phyloP scores from a whole-genome alignment of 2,113 vertebrate species.

The Atrichornis clamosus region DNA sequence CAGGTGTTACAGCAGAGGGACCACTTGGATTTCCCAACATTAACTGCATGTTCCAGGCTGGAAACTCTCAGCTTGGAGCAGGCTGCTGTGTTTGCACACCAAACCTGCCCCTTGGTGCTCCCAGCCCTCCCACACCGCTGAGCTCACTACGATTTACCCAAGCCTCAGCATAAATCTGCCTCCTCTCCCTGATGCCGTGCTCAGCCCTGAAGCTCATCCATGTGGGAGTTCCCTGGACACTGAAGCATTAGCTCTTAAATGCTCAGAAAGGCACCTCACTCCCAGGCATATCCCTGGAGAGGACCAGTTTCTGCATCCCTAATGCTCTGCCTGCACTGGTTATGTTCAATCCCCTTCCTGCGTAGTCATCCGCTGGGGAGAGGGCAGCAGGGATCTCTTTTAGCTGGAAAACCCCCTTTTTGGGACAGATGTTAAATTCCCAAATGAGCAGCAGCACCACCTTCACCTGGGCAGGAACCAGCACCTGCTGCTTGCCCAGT shows the following conservation, averaged over 20 bases:
- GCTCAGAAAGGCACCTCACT: neutral
- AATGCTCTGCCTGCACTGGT: neutral
- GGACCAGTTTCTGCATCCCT: neutral
- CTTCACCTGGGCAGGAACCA: neutral
- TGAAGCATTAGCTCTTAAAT: slow-evolving; percentile 10
- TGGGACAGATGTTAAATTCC: neutral
- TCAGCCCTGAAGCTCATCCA: neutral
- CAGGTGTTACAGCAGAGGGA: neutral
- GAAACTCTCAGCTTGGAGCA: neutral
- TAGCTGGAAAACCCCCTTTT: neutral
- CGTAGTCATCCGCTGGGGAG: neutral
- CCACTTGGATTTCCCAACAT: fast-evolving
- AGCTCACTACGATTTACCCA: neutral
- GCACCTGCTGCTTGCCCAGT: fast-evolving
- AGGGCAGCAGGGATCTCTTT: neutral
- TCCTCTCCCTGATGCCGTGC: neutral
- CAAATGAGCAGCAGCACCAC: neutral
- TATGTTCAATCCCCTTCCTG: neutral
- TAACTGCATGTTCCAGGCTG: neutral
- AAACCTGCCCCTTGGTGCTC: neutral
- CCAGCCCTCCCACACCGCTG: neutral
- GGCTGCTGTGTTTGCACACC: neutral
- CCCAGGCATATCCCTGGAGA: neutral
- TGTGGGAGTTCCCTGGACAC: slow-evolving; percentile 10
- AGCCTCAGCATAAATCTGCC: neutral